Conservation (phyloP, 2,888 invertebrate species). For the Altica lythri region DNA sequence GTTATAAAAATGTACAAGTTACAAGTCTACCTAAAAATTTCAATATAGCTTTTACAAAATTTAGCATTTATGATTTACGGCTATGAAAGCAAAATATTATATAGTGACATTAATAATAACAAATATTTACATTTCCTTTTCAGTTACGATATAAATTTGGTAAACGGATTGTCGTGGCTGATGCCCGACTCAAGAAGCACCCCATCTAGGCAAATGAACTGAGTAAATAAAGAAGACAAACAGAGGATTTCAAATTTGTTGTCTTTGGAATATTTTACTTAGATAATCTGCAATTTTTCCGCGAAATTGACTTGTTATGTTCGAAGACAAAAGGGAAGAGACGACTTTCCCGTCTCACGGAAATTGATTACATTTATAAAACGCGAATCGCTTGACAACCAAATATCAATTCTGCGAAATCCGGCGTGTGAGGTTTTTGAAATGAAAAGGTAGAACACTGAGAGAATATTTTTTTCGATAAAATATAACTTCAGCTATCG, state of each 20-base stretch:
- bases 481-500: too few species aligned
- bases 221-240: slow-evolving; percentile 50
- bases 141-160: slow-evolving; percentile 20
- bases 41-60: too few species aligned
- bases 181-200: slow-evolving; percentile 19
- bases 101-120: slow-evolving; percentile 8
- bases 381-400: slow-evolving; percentile 44
- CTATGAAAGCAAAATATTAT: background rate
- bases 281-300: slow-evolving; percentile 51
- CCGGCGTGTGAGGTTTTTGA: slow-evolving; percentile 15
- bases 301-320: slow-evolving; percentile 50
- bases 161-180: slow-evolving; percentile 22
- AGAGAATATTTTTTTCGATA: slow-evolving; percentile 10
- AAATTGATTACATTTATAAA: slow-evolving; percentile 54
- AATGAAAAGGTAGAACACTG: slow-evolving; percentile 11
- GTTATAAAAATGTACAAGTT: too few species aligned
- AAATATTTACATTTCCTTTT: slow-evolving; percentile 20
- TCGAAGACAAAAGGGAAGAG: slow-evolving; percentile 46
- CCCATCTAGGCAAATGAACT: slow-evolving; percentile 29
- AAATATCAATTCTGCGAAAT: slow-evolving; percentile 47
- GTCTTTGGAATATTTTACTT: slow-evolving; percentile 50
- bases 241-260: slow-evolving; percentile 51
- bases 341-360: slow-evolving; percentile 36
- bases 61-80: background rate
- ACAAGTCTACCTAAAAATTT: too few species aligned